Conservation (phyloP, 64 coral and sea anemone species). For the Stichodactyla mertensii region DNA sequence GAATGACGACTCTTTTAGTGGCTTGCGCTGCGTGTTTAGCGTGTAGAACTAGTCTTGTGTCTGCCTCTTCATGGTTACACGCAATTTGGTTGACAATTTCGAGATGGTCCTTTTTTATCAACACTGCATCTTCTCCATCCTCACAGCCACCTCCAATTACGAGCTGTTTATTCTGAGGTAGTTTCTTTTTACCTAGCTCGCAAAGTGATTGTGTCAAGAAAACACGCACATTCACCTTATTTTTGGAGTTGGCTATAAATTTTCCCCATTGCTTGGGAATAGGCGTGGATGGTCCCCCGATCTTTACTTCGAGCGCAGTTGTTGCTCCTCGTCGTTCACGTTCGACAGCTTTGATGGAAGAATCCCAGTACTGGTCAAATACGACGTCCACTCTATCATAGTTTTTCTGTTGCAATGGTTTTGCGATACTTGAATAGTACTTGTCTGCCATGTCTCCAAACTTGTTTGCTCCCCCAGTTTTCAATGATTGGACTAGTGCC, state of each 20-base stretch:
- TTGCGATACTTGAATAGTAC: conserved; percentile 2
- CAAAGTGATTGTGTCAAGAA: neutral
- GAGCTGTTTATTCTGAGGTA: neutral
- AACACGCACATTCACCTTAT: conserved; percentile 17
- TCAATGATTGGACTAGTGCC: conserved; percentile 22
- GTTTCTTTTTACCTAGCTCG: neutral
- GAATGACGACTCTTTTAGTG: conserved; percentile 9
- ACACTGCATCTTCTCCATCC: neutral
- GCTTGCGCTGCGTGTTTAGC: conserved; percentile 2
- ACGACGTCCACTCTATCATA: neutral
- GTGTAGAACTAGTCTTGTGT: conserved; percentile 43
- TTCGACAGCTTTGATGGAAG: conserved; percentile 39
- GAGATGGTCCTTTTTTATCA: neutral
- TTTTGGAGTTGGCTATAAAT: conserved; percentile 6
- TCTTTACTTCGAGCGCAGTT: conserved; percentile 36
- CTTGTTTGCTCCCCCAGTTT: conserved; percentile 4
- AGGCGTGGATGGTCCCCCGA: conserved; percentile 37
- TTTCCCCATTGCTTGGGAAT: neutral
- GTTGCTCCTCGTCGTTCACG: conserved; percentile 13
- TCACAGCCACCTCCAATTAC: conserved; percentile 11
- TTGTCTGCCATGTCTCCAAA: conserved; percentile 28
- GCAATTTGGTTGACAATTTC: neutral
- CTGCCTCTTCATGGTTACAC: conserved; percentile 49
- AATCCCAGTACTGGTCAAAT: conserved; percentile 8
- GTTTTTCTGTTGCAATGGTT: neutral